Percentiles rank a stretch among this genome's conserved stretches.
These are phyloP conservation scores for Hymenopus coronatus DNA, from an alignment of 2,888 invertebrate species.

Conservation along the genomic window DNA sequence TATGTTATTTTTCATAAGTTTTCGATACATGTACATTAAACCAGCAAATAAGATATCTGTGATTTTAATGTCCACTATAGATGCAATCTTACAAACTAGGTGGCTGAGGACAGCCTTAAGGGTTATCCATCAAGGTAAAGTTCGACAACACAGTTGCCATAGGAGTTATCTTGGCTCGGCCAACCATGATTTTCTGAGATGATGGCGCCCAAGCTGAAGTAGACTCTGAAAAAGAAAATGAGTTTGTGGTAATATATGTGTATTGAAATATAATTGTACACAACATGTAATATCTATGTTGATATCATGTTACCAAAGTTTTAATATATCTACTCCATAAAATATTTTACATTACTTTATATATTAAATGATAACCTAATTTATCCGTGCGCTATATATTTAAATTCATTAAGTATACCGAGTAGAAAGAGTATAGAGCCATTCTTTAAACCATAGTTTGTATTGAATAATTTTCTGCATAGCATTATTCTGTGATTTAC, in stretches of 20 bases:
- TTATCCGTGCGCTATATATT: too few relatives aligned
- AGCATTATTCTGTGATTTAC: too few relatives aligned
- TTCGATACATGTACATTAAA: background rate
- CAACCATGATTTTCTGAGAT: background rate
- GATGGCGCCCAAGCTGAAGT: background rate
- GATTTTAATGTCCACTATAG: background rate
- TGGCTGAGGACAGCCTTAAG: background rate
- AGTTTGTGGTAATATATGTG: background rate
- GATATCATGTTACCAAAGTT: too few relatives aligned
- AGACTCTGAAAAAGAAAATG: background rate
- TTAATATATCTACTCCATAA: too few relatives aligned
- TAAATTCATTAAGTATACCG: too few relatives aligned
- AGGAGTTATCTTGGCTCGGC: background rate
- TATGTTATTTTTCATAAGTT: background rate
- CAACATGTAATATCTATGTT: too few relatives aligned
- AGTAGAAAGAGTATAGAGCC: too few relatives aligned
- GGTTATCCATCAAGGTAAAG: background rate
- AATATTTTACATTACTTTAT: too few relatives aligned
- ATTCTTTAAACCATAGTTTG: too few relatives aligned
- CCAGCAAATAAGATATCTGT: background rate
- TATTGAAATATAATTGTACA: too few relatives aligned
- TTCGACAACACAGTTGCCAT: conserved; percentile 17
- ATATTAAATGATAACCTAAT: too few relatives aligned
- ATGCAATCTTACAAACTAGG: background rate
- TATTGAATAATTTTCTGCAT: too few relatives aligned